These are phyloP conservation scores for Acanthopleura granulata DNA, from an alignment of 2,888 invertebrate genomes.

Conservation along the genomic window DNA sequence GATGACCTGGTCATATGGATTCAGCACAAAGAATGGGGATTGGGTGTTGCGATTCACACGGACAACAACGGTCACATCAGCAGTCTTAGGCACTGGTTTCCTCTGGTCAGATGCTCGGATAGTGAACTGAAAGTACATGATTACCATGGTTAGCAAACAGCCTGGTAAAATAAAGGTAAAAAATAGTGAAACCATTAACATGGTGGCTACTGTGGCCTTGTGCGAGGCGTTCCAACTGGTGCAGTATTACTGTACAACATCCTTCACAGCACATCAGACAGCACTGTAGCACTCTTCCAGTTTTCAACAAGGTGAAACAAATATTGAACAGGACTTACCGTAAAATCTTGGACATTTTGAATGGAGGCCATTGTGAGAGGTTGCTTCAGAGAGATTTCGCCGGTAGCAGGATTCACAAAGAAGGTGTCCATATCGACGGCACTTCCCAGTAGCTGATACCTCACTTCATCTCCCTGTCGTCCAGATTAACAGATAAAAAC, in stretches of 20 bases:
- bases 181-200: background rate
- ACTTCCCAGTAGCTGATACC: background rate
- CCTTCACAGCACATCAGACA: no score
- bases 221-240: no score
- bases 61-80: constrained; percentile 33
- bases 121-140: constrained; percentile 8
- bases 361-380: background rate
- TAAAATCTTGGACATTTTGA: background rate
- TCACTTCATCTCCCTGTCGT: background rate
- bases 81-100: constrained; percentile 29
- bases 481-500: no score
- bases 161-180: no score
- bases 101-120: constrained; percentile 36
- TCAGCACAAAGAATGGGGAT: constrained; percentile 43
- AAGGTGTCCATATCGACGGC: constrained; percentile 41
- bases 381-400: constrained; percentile 22
- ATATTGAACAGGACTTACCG: background rate
- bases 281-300: background rate
- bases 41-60: constrained; percentile 39
- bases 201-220: background rate
- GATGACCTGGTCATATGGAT: constrained; percentile 34
- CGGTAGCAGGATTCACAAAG: constrained; percentile 43
- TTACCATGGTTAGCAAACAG: no score
- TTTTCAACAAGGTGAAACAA: background rate
- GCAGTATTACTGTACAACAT: no score